A percentile compares a stretch with the other conserved stretches of the same genome.
Conservation (phyloP, 1,140 invertebrate genomes). For the Aphaenogaster floridana region DNA sequence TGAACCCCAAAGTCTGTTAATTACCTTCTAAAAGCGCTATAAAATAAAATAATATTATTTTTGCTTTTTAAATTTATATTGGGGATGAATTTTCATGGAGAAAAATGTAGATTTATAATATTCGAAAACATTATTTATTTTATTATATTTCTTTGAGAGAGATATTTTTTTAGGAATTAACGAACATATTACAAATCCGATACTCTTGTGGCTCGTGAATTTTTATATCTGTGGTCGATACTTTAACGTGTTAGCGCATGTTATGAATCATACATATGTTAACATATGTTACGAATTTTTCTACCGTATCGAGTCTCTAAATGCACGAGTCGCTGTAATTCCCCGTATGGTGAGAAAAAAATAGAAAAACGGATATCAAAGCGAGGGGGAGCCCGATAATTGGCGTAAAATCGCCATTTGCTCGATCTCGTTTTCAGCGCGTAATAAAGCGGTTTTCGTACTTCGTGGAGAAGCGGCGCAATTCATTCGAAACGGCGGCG, state of each 20-base stretch:
- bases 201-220: neutral
- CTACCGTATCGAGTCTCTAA: neutral
- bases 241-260: neutral
- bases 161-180: neutral
- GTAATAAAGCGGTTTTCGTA: slow-evolving; percentile 40
- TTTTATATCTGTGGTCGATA: neutral
- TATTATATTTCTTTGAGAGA: neutral
- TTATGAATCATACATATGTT: neutral
- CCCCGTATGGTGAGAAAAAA: neutral
- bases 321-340: neutral
- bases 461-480: slow-evolving; percentile 3
- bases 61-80: neutral
- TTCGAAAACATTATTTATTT: neutral
- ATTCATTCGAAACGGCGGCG: slow-evolving; percentile 21
- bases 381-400: neutral
- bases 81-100: neutral
- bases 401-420: neutral
- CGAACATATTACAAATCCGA: neutral
- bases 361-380: neutral
- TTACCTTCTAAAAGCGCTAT: neutral
- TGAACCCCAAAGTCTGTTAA: neutral
- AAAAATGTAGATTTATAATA: neutral
- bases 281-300: neutral
- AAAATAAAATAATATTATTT: neutral
- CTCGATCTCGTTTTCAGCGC: neutral